Evolutionary conservation across 2,797 vertebrate species (phyloP), one percentile per base, ranked within the genome.

Genomic region (Taeniopygia guttata): DNA sequence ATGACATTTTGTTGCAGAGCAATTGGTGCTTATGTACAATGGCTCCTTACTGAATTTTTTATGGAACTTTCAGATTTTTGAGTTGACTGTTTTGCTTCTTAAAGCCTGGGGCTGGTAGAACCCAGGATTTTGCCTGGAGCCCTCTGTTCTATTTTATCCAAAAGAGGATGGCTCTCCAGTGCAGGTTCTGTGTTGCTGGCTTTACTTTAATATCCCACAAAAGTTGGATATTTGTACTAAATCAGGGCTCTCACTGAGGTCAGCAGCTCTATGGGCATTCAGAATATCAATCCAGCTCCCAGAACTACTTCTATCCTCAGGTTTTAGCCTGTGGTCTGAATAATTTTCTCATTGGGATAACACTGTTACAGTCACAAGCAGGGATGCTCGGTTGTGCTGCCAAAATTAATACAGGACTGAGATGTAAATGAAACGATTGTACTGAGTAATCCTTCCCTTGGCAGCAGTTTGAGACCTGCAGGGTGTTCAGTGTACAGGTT

Each of bases 361-460:
- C 46, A 22, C 58, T 51, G 68, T 76, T 79, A 45, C 10, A 55
- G 8, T 51, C 60, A 12, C 3, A 30, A 68, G 51, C 69, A 64
- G 46, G 56, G 66, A 73, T 89, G 74, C 69, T 88, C 0, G 3
- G 30, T 32, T 83, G 54, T 91, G 66, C 95, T 93, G 78, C 84
- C 90, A 94, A 48, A 93, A 85, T 88, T 96, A 88, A 78, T 73
- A 55, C 30, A 67, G 80, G 78, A 64, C 34, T 92, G 52, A 94
- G 75, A 91, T 91, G 63, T 80, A 95, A 97, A 93, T 90, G 48
- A 95, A 97, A 96, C 84, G 22, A 80, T 89, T 19, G 16, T 56
- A 92, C 54, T 82, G 84, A 95, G 78, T 67, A 79, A 79, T 55
- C 66, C 54, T 56, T 68, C 84, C 90, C 54, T 89, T 89, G 87